Base-by-base conservation (phyloP, 2,888 invertebrate species). In the Rhodophaea formosa region DNA sequence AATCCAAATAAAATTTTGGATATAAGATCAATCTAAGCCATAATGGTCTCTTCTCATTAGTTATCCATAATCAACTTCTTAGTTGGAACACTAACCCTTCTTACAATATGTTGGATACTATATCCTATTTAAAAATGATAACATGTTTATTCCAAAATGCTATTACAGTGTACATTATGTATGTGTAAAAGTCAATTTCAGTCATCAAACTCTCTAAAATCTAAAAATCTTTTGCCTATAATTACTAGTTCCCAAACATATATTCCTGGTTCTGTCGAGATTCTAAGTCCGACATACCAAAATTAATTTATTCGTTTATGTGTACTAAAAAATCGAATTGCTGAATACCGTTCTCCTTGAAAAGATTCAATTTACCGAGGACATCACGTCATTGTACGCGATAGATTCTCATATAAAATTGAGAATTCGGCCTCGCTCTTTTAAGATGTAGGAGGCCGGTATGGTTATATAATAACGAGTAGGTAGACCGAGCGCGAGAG, bases 241-340 rank as follows among this genome's bases (percentile, higher is more conserved):
- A 12, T 1, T 17, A 52, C 35, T 35, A 32, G 23, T 14, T 39
- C 10, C 29, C 47, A 56, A 56, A 39, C 29, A 46, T 32, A 46
- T 42, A 47, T 42, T 56, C 35, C 56, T 56, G 56, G 56, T 56
- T 47, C 47, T 47, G 23, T 42, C 39, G 47, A 47, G 56, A 47
- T 47, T 56, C 47, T 32, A 54, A 12, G 44, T 54, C n/a, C 30
- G 12, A 30, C 15, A 54, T 44, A 45, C 15, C 54, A 54, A 53
- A 53, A 53, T 30, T 29, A 53, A 17, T 53, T 53, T 32, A 43
- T 44, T 54, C 29, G 14, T 44, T 30, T 53, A 53, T 15, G 14
- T 8, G 16, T 16, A 39, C 39, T 35, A 39, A 42, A 42, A 39
- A 39, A 52, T 32, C 32, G n/a, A 10, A 39, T 8, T 39, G 39